Percentiles rank a stretch among this genome's conserved stretches.
These are phyloP conservation scores for Recurvirostra avosetta DNA, from an alignment of 2,113 vertebrate genomes.

Conservation along the genomic window DNA sequence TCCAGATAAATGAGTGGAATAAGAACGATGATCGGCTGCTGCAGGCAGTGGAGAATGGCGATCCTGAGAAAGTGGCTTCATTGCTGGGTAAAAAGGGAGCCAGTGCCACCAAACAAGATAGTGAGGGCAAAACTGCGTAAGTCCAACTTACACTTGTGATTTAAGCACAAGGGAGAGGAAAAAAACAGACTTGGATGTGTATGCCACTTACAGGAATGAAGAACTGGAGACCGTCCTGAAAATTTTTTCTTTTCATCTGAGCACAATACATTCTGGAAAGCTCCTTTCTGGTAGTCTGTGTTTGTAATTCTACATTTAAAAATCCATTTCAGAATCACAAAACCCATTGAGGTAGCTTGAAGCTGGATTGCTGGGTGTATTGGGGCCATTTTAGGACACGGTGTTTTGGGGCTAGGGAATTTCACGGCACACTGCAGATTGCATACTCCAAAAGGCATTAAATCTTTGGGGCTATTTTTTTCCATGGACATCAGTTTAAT, in stretches of 20 bases:
- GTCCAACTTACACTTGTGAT: conserved; percentile 28
- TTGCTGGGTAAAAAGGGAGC: conserved; percentile 93
- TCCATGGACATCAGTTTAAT: not conserved
- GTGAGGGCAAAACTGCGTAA: conserved; percentile 96
- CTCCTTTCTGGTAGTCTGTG: not conserved
- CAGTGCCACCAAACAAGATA: conserved; percentile 89
- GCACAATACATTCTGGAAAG: not conserved
- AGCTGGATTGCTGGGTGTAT: not conserved
- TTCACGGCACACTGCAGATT: not conserved
- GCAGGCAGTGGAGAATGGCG: conserved; percentile 93
- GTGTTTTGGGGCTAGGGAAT: not conserved
- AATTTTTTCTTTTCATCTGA: not conserved
- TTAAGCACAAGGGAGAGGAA: not conserved
- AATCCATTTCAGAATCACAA: not conserved
- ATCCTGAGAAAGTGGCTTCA: conserved; percentile 88
- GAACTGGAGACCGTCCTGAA: not conserved
- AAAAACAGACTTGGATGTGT: not conserved
- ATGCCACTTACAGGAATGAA: not conserved
- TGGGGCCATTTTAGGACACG: not conserved
- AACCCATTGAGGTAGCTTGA: not conserved
- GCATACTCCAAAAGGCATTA: not conserved
- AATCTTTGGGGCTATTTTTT: not conserved
- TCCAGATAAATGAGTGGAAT: conserved; percentile 92
- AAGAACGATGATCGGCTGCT: conserved; percentile 96
- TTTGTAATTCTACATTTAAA: not conserved